phyloP scores from a whole-genome alignment of 2,113 vertebrate genomes.

The Pipra filicauda region DNA sequence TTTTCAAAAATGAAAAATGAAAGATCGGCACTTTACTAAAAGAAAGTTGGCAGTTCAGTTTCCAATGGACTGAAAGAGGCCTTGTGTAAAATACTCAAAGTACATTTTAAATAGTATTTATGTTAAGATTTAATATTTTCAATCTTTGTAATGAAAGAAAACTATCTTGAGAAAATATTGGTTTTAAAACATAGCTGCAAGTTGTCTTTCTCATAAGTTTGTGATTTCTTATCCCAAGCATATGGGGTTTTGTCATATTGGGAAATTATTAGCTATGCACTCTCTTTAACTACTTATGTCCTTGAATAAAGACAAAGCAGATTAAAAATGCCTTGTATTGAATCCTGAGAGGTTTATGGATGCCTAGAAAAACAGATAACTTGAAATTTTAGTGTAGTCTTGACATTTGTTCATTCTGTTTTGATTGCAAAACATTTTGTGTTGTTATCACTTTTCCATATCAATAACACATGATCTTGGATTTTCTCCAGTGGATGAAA shows the following conservation, averaged over 20 bases:
- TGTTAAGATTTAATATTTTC: background rate
- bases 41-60: background rate
- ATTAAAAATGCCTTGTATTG: background rate
- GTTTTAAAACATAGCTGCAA: background rate
- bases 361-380: background rate
- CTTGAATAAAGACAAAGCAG: background rate
- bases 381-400: background rate
- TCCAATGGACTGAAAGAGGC: background rate
- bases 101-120: background rate
- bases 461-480: background rate
- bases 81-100: background rate
- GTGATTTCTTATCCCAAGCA: conserved; percentile 6
- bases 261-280: background rate
- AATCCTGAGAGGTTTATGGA: background rate
- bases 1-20: background rate
- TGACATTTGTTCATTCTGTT: background rate
- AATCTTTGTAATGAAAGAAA: background rate
- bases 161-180: background rate
- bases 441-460: background rate
- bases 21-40: background rate
- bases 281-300: conserved; percentile 8
- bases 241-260: conserved; percentile 15
- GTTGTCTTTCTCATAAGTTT: conserved; percentile 5
- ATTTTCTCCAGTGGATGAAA: background rate
- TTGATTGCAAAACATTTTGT: background rate